These are phyloP conservation scores for Sweltsa coloradensis DNA, from an alignment of 1,140 invertebrate genomes.

Conservation along the genomic window DNA sequence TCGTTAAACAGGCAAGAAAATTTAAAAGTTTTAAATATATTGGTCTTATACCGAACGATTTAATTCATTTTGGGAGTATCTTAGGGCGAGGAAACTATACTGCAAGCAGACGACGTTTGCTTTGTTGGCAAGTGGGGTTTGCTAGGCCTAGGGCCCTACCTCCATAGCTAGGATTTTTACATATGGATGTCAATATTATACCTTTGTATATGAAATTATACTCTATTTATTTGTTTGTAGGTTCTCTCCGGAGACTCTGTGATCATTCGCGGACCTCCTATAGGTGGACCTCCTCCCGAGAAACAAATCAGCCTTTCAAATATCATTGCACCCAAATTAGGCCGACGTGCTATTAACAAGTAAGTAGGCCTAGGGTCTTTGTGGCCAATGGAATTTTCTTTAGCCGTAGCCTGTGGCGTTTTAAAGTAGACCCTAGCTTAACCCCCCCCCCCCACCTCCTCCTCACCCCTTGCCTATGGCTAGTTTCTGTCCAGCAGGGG, in stretches of 20 bases:
- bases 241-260: conserved; percentile 83
- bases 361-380: conserved; percentile 26
- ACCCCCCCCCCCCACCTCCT: not conserved
- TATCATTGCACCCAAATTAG: conserved; percentile 84
- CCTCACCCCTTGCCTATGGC: no score
- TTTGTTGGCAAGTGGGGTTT: no score
- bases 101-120: no score
- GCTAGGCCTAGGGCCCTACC: not conserved
- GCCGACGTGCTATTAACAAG: conserved; percentile 53
- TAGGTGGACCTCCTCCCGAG: conserved; percentile 77
- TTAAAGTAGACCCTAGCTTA: no score
- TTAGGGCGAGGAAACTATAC: not conserved
- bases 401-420: no score
- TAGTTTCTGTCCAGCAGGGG: no score
- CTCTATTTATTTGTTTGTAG: conserved; percentile 33
- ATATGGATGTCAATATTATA: not conserved
- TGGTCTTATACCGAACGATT: not conserved
- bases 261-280: conserved; percentile 66
- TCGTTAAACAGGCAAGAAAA: conserved; percentile 41
- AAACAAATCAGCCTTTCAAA: conserved; percentile 81
- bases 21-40: not conserved
- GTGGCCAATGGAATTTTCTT: not conserved
- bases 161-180: not conserved
- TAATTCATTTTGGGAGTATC: not conserved
- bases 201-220: not conserved